Percentiles rank a stretch among this genome's conserved stretches.
Evolutionary conservation across 2,888 invertebrate genomes (phyloP).

Genomic region (Adineta ricciae): DNA sequence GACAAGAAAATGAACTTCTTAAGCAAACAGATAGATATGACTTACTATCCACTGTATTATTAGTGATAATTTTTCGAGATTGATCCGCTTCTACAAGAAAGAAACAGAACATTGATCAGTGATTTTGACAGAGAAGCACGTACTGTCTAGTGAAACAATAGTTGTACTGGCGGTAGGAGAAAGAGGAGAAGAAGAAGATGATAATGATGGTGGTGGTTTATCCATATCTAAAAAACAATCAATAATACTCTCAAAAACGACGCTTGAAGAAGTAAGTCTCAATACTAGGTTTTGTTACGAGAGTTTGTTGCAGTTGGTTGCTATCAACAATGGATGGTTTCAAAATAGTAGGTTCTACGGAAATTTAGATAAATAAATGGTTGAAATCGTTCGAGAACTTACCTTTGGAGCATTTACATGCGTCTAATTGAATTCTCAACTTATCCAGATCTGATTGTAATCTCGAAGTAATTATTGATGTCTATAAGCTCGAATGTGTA

Average conservation of each 20-base stretch:
- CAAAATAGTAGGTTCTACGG: neutral
- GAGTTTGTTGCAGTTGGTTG: neutral
- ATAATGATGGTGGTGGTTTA: neutral
- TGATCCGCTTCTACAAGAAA: neutral
- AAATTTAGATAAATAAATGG: neutral
- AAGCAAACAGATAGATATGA: neutral
- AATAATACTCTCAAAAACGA: no score
- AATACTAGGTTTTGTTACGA: neutral
- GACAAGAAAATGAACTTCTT: neutral
- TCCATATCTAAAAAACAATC: neutral
- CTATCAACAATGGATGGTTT: neutral
- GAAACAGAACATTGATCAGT: neutral
- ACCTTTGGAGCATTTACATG: neutral
- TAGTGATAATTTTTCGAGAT: neutral
- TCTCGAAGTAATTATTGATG: neutral
- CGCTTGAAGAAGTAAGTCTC: neutral
- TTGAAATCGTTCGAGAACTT: neutral
- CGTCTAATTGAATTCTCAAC: neutral
- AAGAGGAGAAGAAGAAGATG: no score
- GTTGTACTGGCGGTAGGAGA: neutral
- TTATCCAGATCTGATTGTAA: neutral
- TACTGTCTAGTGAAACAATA: neutral
- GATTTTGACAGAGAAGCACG: neutral
- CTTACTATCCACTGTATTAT: neutral
- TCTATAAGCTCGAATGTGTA: neutral